These are phyloP conservation scores for Peromyscus californicus DNA, from an alignment of 2,113 vertebrate species.

Conservation along the genomic window DNA sequence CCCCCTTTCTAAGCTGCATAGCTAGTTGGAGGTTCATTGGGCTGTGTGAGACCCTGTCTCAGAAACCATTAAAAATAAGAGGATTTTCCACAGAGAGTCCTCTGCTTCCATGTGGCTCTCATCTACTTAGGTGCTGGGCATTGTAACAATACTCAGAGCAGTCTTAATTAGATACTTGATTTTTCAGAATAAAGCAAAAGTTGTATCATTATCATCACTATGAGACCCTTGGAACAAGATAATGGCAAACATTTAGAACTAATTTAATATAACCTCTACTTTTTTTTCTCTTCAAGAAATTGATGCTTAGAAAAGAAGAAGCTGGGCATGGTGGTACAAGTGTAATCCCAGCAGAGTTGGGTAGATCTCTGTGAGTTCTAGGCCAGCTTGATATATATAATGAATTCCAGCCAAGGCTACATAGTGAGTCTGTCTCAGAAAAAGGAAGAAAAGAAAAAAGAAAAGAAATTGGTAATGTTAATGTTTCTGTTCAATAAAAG, in stretches of 20 bases:
- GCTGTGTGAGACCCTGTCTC: not conserved
- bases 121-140: not conserved
- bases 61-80: not conserved
- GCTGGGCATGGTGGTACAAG: too few relatives aligned
- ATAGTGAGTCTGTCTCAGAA: not conserved
- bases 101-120: not conserved
- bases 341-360: not conserved
- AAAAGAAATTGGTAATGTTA: not conserved
- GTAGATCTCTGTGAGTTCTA: not conserved
- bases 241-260: not conserved
- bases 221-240: slow-evolving; percentile 33
- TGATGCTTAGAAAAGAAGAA: not conserved
- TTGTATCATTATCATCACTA: not conserved
- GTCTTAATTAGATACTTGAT: slow-evolving; percentile 22
- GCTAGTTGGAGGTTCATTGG: too few relatives aligned
- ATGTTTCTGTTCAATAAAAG: not conserved
- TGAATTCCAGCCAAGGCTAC: not conserved
- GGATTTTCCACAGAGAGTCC: not conserved
- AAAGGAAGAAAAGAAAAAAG: not conserved
- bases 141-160: not conserved
- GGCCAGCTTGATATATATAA: not conserved
- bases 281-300: not conserved
- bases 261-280: not conserved
- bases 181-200: slow-evolving; percentile 58
- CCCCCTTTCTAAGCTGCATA: not conserved